phyloP scores from a whole-genome alignment of 1,140 invertebrate species.

The Wiebesia pumilae region DNA sequence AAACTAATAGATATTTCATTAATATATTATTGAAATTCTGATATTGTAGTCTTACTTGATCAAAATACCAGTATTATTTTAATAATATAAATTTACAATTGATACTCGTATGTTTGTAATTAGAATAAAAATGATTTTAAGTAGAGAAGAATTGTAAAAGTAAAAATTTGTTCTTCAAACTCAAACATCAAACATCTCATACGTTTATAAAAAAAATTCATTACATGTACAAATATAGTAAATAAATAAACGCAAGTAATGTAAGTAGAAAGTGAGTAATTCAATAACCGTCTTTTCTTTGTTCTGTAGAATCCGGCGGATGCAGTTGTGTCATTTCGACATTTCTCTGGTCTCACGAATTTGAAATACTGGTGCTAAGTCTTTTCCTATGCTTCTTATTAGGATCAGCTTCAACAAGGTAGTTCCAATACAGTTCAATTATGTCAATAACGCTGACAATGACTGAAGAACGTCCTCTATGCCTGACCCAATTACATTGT shows the following conservation, averaged over 20 bases:
- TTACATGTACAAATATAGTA: too few species aligned
- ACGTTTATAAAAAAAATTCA: too few species aligned
- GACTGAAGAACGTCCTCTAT: constrained; percentile 53
- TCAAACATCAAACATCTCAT: too few species aligned
- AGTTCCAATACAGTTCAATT: constrained; percentile 44
- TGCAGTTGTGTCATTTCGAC: constrained; percentile 33
- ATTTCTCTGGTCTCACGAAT: not conserved
- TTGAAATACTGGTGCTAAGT: not conserved
- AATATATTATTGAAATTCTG: too few species aligned
- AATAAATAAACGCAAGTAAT: not conserved
- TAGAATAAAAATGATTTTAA: too few species aligned
- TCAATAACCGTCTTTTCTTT: not conserved
- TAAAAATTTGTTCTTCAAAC: too few species aligned
- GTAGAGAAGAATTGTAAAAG: too few species aligned
- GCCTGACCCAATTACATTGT: constrained; percentile 70
- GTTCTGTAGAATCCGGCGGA: constrained; percentile 57
- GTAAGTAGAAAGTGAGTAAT: not conserved
- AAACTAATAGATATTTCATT: too few species aligned
- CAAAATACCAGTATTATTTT: too few species aligned
- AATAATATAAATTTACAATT: too few species aligned
- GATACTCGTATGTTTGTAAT: too few species aligned
- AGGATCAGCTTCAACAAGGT: constrained; percentile 54
- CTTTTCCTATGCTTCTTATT: constrained; percentile 56
- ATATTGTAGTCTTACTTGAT: too few species aligned
- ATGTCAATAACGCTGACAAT: not conserved